These are phyloP conservation scores for Spodoptera frugiperda DNA, from an alignment of 1,140 invertebrate genomes.

Conservation along the genomic window DNA sequence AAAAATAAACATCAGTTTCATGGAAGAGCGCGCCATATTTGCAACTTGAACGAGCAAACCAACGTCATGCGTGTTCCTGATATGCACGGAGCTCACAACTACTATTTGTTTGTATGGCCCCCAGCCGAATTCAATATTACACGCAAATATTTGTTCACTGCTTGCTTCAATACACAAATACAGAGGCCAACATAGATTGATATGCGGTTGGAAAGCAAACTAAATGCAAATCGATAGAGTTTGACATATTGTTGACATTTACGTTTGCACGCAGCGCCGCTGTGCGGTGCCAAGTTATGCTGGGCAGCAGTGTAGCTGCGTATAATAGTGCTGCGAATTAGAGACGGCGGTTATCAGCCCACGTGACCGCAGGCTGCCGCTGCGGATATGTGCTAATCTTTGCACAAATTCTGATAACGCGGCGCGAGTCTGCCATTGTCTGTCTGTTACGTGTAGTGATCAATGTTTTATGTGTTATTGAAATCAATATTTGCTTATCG, in stretches of 20 bases:
- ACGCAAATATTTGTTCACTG: slow-evolving; percentile 28
- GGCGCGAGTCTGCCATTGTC: slow-evolving; percentile 22
- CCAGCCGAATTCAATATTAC: slow-evolving; percentile 29
- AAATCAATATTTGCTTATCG: slow-evolving; percentile 33
- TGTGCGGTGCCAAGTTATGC: background rate
- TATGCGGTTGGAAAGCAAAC: background rate
- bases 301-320: background rate
- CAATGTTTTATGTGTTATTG: slow-evolving; percentile 32
- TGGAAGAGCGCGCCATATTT: slow-evolving; percentile 9
- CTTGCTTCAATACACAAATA: slow-evolving; percentile 1
- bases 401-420: slow-evolving; percentile 28
- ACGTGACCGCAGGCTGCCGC: slow-evolving; percentile 27
- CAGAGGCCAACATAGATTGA: background rate
- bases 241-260: background rate
- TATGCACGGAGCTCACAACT: slow-evolving; percentile 26
- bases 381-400: slow-evolving; percentile 41
- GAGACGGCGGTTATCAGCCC: slow-evolving; percentile 15
- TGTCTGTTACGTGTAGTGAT: slow-evolving; percentile 10
- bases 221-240: background rate
- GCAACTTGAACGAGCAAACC: background rate
- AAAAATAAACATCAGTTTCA: slow-evolving; percentile 7
- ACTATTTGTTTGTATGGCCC: slow-evolving; percentile 31
- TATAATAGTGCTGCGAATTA: slow-evolving; percentile 21
- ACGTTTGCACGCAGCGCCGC: background rate
- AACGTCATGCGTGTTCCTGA: slow-evolving; percentile 17